Evolutionary conservation across 2,797 vertebrate species (phyloP).

Genomic region (Sternotherus odoratus): DNA sequence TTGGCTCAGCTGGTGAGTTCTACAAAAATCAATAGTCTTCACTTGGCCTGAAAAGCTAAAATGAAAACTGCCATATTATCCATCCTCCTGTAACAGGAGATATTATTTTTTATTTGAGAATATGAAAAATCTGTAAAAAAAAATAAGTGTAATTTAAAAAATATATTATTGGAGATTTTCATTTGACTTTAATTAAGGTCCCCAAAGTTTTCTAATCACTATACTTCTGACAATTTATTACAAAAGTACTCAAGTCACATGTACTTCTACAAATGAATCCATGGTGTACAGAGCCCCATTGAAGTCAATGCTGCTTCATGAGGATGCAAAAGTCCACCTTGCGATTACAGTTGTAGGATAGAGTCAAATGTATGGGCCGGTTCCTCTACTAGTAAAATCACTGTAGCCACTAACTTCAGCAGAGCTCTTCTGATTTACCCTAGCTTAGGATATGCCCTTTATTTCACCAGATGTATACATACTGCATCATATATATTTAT

Average conservation of each 20-base stretch:
- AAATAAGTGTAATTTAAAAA: neutral
- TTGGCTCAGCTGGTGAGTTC: neutral
- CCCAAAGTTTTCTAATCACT: neutral
- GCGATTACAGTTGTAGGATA: neutral
- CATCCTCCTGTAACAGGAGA: neutral
- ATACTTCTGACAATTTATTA: neutral
- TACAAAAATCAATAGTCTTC: neutral
- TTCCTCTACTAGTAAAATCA: neutral
- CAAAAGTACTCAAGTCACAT: neutral
- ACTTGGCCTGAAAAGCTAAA: neutral
- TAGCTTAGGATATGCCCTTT: neutral
- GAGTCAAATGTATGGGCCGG: no score
- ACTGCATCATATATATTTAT: neutral
- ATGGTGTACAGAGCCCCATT: neutral
- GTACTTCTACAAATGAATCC: neutral
- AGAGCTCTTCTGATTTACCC: rapidly evolving
- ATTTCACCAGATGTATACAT: neutral
- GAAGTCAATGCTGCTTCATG: neutral
- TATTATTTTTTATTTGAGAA: neutral
- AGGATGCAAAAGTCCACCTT: neutral
- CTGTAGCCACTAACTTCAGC: neutral
- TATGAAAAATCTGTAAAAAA: neutral
- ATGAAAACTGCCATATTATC: neutral
- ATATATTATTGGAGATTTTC: neutral
- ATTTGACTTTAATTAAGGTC: neutral